Conservation (phyloP, 2,113 vertebrate species). For the Ailuropoda melanoleuca region DNA sequence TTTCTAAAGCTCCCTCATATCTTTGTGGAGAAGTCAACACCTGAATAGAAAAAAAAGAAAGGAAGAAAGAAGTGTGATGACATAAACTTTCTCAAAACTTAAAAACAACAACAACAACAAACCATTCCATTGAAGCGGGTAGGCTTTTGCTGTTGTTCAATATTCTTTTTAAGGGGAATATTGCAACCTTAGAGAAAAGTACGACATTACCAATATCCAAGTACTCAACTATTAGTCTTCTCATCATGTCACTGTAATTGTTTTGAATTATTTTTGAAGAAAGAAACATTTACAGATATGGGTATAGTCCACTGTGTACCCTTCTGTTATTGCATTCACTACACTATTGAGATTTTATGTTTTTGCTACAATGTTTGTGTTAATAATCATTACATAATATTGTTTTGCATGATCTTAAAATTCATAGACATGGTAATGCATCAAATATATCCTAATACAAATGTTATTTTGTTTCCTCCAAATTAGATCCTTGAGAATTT, state of each 20-base stretch:
- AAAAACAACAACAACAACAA: background rate
- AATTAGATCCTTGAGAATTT: background rate
- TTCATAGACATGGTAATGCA: background rate
- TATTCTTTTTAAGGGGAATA: slow-evolving; percentile 28
- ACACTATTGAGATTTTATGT: background rate
- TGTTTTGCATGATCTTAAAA: background rate
- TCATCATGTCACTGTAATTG: background rate
- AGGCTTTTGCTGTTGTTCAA: background rate
- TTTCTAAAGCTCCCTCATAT: background rate
- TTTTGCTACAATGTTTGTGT: background rate
- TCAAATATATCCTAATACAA: background rate
- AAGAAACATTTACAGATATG: background rate
- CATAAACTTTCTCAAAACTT: slow-evolving; percentile 13
- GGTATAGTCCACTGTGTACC: no score
- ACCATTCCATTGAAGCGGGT: background rate
- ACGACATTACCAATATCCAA: background rate
- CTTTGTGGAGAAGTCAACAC: slow-evolving; percentile 36
- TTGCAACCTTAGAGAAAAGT: background rate
- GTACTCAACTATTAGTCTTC: background rate
- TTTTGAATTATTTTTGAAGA: slow-evolving; percentile 25
- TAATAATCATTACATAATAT: background rate
- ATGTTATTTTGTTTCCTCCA: background rate
- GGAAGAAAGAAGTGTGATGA: background rate
- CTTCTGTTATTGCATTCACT: background rate
- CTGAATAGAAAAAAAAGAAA: background rate